phyloP scores from a whole-genome alignment of 2,888 invertebrate genomes.

The Elgonia sp. region DNA sequence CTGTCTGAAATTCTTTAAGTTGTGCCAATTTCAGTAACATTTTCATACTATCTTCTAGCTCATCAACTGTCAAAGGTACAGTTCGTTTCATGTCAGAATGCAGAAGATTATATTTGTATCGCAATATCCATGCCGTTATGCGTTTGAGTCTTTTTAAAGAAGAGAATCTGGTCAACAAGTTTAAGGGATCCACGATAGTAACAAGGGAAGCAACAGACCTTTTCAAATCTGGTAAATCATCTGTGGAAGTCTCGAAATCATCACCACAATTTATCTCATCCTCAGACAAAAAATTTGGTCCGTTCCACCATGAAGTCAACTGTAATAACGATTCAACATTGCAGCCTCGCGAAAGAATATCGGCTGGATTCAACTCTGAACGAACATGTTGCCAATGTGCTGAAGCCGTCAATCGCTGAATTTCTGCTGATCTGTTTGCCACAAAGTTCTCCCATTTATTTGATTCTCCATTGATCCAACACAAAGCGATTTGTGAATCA shows the following conservation, averaged over 20 bases:
- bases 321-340: neutral
- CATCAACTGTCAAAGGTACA: no score
- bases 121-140: no score
- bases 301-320: neutral
- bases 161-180: neutral
- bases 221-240: neutral
- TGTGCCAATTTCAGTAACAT: no score
- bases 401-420: neutral
- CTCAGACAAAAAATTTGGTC: conserved; percentile 5
- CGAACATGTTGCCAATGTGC: neutral
- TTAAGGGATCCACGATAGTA: neutral
- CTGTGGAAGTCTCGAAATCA: neutral
- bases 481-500: conserved; percentile 11
- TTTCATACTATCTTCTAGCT: no score
- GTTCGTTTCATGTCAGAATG: no score
- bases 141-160: neutral
- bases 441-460: conserved; percentile 9
- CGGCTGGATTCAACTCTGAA: conserved; percentile 21
- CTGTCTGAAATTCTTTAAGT: no score
- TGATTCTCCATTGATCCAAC: neutral
- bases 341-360: neutral
- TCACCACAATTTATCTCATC: neutral
- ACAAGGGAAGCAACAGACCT: neutral
- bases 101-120: no score
- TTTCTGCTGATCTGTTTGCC: conserved; percentile 7